Base-by-base conservation (phyloP, 2,888 invertebrate species). In the Myathropa florea region DNA sequence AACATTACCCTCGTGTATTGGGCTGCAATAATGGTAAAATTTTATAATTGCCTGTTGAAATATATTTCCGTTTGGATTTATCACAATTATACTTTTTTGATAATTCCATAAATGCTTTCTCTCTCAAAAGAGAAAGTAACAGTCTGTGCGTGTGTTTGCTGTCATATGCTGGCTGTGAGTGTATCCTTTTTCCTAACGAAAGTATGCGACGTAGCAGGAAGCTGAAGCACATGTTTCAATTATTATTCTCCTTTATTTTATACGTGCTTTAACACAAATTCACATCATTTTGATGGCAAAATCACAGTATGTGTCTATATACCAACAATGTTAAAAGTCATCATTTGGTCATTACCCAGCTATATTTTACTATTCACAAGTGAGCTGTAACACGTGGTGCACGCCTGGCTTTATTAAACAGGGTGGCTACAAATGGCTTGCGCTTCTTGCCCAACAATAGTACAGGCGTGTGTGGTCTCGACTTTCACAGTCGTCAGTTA, bases 281-380 rank as follows among this genome's bases (percentile, higher is more conserved):
- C 83, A 87, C 87, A 87, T 87, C 71, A 82, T 87, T 87, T 83
- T 87, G 87, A 87, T 87, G 64, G 79, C 79, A 63, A 76, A 87
- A 83, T 86, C 87, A 84, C 73, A 82, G 76, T 88, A 81, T 83
- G 84, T 88, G 88, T 84, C 84, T 85, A 88, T 88, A 88, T 85
- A 88, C 85, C 79, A 83, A 88, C 86, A 88, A 88, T 88, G 88
- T 88, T 88, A 88, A 88, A 88, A 88, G 88, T 88, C 88, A 88
- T 88, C 88, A 88, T 88, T 88, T 88, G 76, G 84, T 83, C 88
- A 88, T 88, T 88, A 88, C 86, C 78, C 83, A 68, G 86, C 86
- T 87, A 86, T 88, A 88, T 88, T 88, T 88, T 86, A 88, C 88
- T 88, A 88, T 88, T 88, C 88, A 88, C 88, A 88, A 88, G 86